Percentiles rank a stretch among this genome's conserved stretches.
phyloP scores from a whole-genome alignment of 2,797 vertebrate genomes.

The Agapornis canus region DNA sequence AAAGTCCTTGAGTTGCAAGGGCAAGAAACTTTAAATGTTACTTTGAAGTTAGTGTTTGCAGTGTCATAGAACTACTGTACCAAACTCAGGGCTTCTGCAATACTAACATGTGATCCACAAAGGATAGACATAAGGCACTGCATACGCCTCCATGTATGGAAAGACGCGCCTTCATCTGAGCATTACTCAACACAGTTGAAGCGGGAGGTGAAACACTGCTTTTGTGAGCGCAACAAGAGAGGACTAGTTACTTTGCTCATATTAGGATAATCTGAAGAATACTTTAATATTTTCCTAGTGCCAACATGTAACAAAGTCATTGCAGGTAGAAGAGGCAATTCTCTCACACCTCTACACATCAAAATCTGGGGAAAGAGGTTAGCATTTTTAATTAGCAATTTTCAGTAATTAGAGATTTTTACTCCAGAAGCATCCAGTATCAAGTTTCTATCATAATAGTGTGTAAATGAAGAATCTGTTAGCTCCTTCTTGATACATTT shows the following conservation, averaged over 20 bases:
- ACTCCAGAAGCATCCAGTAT: neutral
- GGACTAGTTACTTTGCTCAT: neutral
- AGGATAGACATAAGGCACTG: neutral
- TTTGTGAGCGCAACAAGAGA: neutral
- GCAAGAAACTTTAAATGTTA: neutral
- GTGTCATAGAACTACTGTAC: neutral
- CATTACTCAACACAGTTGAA: neutral
- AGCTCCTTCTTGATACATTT: neutral
- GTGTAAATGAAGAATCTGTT: neutral
- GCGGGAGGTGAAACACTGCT: neutral
- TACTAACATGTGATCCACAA: neutral
- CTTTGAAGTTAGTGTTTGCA: neutral
- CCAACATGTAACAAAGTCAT: neutral
- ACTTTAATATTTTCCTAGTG: neutral
- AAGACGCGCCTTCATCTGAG: neutral
- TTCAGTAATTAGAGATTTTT: neutral
- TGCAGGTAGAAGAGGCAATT: neutral
- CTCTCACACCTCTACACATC: neutral
- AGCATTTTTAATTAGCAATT: neutral
- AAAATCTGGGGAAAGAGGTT: neutral
- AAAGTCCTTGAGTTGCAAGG: neutral
- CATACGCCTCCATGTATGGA: neutral
- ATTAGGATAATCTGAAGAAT: neutral
- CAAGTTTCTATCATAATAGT: neutral
- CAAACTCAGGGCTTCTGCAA: neutral